Evolutionary conservation across 2,888 invertebrate species (phyloP).

Genomic region (Leptogaster cylindrica): DNA sequence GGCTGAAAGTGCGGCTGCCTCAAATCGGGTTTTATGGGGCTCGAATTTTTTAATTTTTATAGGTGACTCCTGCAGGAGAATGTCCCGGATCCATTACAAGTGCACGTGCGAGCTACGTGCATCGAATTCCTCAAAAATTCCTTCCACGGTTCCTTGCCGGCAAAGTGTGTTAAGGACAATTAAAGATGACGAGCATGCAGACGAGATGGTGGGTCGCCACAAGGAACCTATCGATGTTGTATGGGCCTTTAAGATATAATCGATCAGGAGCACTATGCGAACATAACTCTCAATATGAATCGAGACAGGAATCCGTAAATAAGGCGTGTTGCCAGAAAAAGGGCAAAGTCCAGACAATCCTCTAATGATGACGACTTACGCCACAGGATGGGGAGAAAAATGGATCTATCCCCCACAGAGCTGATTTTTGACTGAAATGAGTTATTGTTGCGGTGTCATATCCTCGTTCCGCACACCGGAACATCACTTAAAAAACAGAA

Average conservation of each 20-base stretch:
- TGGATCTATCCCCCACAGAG: background rate
- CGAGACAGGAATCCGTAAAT: conserved; percentile 47
- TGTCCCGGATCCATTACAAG: conserved; percentile 25
- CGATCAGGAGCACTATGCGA: conserved; percentile 37
- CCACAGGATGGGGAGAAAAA: too few relatives aligned
- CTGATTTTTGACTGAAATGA: conserved; percentile 11
- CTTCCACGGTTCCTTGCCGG: background rate
- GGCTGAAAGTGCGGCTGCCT: background rate
- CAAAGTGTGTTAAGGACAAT: conserved; percentile 41
- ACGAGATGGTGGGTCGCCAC: conserved; percentile 1
- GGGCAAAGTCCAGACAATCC: conserved; percentile 36
- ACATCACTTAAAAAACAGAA: too few relatives aligned
- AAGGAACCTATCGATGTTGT: conserved; percentile 33
- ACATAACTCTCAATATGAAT: conserved; percentile 41
- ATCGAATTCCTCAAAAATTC: conserved; percentile 41
- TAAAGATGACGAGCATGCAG: conserved; percentile 29
- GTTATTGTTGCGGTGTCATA: background rate
- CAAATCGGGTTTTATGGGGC: background rate
- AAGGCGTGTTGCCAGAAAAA: background rate
- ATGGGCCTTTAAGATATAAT: conserved; percentile 40
- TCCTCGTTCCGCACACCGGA: background rate
- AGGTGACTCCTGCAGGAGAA: conserved; percentile 14
- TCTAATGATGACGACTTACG: background rate
- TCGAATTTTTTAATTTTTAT: conserved; percentile 17
- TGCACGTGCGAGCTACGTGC: conserved; percentile 47